phyloP scores from a whole-genome alignment of 2,113 vertebrate genomes.

The Peromyscus californicus region DNA sequence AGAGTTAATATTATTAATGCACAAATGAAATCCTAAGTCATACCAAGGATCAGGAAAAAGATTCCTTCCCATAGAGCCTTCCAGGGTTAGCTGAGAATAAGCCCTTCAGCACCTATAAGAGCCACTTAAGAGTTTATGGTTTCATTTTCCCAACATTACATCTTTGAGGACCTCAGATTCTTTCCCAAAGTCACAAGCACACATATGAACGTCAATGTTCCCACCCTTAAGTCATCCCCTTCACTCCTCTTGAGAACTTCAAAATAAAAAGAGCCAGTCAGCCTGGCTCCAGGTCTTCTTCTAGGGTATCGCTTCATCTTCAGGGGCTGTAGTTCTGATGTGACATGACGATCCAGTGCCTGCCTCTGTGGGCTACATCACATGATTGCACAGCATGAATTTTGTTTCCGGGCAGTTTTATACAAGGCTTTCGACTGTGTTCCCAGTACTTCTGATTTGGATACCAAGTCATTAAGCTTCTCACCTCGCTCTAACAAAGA shows the following conservation, averaged over 20 bases:
- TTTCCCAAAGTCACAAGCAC: conserved; percentile 63
- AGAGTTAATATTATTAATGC: conserved; percentile 21
- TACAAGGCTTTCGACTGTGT: conserved; percentile 99
- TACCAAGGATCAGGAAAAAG: background rate
- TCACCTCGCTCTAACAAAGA: conserved; percentile 97
- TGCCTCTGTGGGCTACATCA: conserved; percentile 84
- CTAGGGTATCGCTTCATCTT: background rate
- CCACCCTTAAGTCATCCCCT: conserved; percentile 41
- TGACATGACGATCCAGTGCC: conserved; percentile 52
- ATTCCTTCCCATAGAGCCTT: background rate
- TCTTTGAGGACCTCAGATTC: conserved; percentile 22
- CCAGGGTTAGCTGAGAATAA: background rate
- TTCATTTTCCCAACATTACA: conserved; percentile 26
- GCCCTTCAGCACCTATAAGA: background rate
- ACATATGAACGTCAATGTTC: background rate
- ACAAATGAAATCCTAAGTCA: conserved; percentile 25
- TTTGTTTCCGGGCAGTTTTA: conserved; percentile 98
- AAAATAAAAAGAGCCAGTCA: background rate
- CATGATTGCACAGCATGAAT: conserved; percentile 97
- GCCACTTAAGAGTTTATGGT: conserved; percentile 34
- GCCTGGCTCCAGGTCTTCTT: background rate
- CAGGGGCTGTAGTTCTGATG: background rate
- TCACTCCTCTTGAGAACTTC: background rate
- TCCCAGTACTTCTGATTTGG: conserved; percentile 97
- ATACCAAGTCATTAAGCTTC: conserved; percentile 97